Base-by-base conservation (phyloP, 2,113 vertebrate species). In the Willisornis vidua region DNA sequence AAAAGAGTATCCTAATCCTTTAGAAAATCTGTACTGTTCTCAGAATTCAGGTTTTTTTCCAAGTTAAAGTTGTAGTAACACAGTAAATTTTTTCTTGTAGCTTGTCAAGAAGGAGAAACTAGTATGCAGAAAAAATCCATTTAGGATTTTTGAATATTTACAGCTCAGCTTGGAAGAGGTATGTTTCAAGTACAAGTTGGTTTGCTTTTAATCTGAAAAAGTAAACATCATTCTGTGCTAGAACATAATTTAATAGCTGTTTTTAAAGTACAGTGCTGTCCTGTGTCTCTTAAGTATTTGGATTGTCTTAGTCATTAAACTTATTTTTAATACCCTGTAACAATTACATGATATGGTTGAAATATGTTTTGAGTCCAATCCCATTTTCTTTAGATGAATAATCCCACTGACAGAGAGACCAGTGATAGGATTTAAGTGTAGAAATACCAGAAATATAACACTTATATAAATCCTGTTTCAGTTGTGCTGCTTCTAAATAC, bases 101-200 rank as follows among this genome's bases (percentile, higher is more conserved):
- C 68, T 87, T 85, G 68, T 78, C 51, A 95, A 85, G 79, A 85
- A 88, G 54, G 89, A 93, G 89, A 97, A 92, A 33, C 86, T 98
- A 37, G 97, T 98, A 43, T 98, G 99, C 95, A 97, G 98, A 72
- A 98, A 98, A 86, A 98, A 99, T 93, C 99, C 99, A 0, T 98
- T 99, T 72, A 93, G 91, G 66, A 97, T 99, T 78, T 98, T 98
- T 46, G 99, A 99, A 70, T 98, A 98, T 87, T 97, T 99, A 71
- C 99, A 99, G 7, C 99, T 99, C 90, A 98, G 98, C 94, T 97
- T 98, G 58, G 99, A 99, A 96, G 99, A 99, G 98, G 99, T 99
- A 96, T 55, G 97, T 94, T 84, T 87, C 37, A 62, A 73, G n/a
- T n/a, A 18, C 26, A 59, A 63, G 12, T 37, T 55, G 35, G 3